These are phyloP conservation scores for Hyla sarda DNA, from an alignment of 2,113 vertebrate genomes.

Conservation along the genomic window DNA sequence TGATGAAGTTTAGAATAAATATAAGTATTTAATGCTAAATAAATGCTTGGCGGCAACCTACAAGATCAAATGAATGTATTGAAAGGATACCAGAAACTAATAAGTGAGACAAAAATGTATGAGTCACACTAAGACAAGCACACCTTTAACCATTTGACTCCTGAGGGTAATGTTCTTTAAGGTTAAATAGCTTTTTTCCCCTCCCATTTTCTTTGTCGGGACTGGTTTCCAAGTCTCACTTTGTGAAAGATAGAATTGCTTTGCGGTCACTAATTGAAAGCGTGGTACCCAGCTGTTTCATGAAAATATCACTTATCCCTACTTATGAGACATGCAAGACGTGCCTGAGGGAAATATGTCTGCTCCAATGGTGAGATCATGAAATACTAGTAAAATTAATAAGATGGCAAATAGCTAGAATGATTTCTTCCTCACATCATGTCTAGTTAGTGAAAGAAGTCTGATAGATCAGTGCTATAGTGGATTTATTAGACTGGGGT, in stretches of 20 bases:
- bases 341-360: slow-evolving; percentile 43
- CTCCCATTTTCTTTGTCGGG: slow-evolving; percentile 10
- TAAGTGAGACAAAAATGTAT: background rate
- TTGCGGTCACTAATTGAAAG: slow-evolving; percentile 53
- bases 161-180: background rate
- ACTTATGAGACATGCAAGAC: slow-evolving; percentile 28
- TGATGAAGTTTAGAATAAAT: background rate
- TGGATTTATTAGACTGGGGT: background rate
- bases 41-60: no score
- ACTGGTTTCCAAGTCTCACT: background rate
- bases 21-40: background rate
- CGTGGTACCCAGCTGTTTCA: slow-evolving; percentile 37
- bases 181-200: background rate
- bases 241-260: slow-evolving; percentile 26
- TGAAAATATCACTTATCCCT: slow-evolving; percentile 34
- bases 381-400: slow-evolving; percentile 12
- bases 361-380: slow-evolving; percentile 38
- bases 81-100: background rate
- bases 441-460: background rate
- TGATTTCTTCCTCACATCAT: background rate
- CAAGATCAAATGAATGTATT: background rate
- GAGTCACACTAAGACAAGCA: background rate
- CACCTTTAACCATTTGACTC: slow-evolving; percentile 18
- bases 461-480: background rate
- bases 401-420: slow-evolving; percentile 17